Evolutionary conservation across 2,888 invertebrate species (phyloP).

Genomic region (Deilephila porcellus): DNA sequence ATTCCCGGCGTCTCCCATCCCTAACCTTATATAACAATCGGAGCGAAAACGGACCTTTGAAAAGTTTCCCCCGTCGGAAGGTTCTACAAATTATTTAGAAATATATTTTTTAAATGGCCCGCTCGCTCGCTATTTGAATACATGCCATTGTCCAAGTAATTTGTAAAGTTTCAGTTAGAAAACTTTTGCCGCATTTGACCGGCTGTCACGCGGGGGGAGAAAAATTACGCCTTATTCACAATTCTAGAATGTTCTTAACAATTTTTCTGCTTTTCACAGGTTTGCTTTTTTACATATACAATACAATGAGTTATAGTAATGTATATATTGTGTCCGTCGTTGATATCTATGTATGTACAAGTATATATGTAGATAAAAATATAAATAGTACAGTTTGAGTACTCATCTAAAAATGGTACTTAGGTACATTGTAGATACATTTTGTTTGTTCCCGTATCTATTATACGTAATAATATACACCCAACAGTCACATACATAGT

Average conservation of each 20-base stretch:
- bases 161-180: slow-evolving; percentile 10
- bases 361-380: too few species aligned
- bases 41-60: slow-evolving; percentile 32
- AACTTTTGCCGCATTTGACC: slow-evolving; percentile 38
- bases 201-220: slow-evolving; percentile 38
- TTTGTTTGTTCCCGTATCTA: too few species aligned
- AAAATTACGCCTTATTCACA: neutral
- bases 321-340: too few species aligned
- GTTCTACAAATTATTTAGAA: slow-evolving; percentile 29
- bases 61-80: slow-evolving; percentile 23
- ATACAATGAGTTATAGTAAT: too few species aligned
- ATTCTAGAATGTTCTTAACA: neutral
- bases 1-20: slow-evolving; percentile 16
- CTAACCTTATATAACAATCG: slow-evolving; percentile 41
- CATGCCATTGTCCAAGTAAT: neutral
- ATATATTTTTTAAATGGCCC: neutral
- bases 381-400: too few species aligned
- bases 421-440: too few species aligned
- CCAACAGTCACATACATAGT: too few species aligned
- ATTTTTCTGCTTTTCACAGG: neutral
- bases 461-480: too few species aligned
- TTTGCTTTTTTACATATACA: too few species aligned
- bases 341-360: too few species aligned
- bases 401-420: too few species aligned
- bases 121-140: slow-evolving; percentile 38